Evolutionary conservation across 2,888 invertebrate species (phyloP), one percentile per base, ranked within the genome.

Genomic region (Melangyna quadrimaculata): DNA sequence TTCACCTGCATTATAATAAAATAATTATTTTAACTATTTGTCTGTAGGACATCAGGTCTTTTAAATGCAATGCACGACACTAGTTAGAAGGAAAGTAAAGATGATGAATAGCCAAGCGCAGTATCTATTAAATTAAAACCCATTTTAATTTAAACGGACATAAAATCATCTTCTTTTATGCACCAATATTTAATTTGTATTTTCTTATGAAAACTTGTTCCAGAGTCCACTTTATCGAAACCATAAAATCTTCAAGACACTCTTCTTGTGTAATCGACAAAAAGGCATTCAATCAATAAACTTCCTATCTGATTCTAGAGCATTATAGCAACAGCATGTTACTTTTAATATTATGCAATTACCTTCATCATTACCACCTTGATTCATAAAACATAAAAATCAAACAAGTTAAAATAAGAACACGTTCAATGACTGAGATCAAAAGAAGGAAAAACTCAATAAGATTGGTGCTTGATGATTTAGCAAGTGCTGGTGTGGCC

Each of bases 391-490:
- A 43, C n/a, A 59, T 57, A 24, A 35, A 57, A 29, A 40, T n/a
- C n/a, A n/a, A n/a, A n/a, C n/a, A n/a, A n/a, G n/a, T 4, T 37
- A 14, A 6, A 57, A 19, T 8, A 35, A 17, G 29, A 74, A 70
- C 80, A 74, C 74, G 80, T 80, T 75, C 70, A 80, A 70, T 70
- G 69, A 53, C 74, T 80, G 55, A 63, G 9, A 7, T 32, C 5
- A 61, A n/a, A n/a, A 48, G 22, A 29, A 32, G n/a, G 24, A 57
- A 59, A 43, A 12, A n/a, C 10, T n/a, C 12, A 27, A 27, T 19
- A n/a, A 48, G 69, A 61, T 51, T 43, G 51, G 27, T 43, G 43
- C 17, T 17, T 17, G 3, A 43, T 43, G 43, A 7, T 17, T 17
- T 0, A 43, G 17, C 43, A 17, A 43, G 43, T 59, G 37, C 19